phyloP scores from a whole-genome alignment of 2,797 vertebrate species.

The Remorina albescens region DNA sequence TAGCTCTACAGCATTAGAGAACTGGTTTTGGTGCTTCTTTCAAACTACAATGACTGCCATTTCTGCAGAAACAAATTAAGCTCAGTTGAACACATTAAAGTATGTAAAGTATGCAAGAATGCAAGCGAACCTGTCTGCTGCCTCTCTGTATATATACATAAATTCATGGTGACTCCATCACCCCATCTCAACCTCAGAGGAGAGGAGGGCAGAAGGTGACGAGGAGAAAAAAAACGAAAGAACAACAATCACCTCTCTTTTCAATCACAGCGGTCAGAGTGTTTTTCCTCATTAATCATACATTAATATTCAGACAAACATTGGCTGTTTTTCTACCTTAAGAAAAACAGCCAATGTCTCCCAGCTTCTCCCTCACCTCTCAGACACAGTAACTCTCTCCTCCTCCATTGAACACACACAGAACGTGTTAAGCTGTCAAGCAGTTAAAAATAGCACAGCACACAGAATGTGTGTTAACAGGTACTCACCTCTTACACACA shows the following conservation, averaged over 20 bases:
- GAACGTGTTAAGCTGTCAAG: constrained; percentile 72
- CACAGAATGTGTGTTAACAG: constrained; percentile 64
- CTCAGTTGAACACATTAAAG: constrained; percentile 20
- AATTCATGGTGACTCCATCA: constrained; percentile 27
- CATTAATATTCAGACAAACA: constrained; percentile 84
- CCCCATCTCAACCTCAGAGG: constrained; percentile 45
- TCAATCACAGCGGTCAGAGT: constrained; percentile 75
- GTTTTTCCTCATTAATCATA: constrained; percentile 85
- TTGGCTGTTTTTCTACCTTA: constrained; percentile 78
- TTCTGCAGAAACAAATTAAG: background rate
- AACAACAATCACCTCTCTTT: constrained; percentile 75
- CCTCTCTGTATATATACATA: background rate
- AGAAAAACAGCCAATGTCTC: constrained; percentile 69
- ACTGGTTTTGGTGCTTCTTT: background rate
- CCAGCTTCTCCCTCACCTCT: constrained; percentile 43
- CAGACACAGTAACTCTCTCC: constrained; percentile 34
- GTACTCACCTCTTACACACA: constrained; percentile 79
- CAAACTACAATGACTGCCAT: background rate
- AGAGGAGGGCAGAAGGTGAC: constrained; percentile 41
- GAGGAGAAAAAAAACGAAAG: constrained; percentile 43
- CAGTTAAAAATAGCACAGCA: constrained; percentile 73
- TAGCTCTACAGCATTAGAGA: background rate
- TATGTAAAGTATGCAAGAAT: background rate
- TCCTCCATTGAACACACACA: constrained; percentile 48
- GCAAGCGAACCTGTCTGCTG: background rate